phyloP scores from a whole-genome alignment of 2,888 invertebrate genomes.

The Perizoma flavofasciatum region DNA sequence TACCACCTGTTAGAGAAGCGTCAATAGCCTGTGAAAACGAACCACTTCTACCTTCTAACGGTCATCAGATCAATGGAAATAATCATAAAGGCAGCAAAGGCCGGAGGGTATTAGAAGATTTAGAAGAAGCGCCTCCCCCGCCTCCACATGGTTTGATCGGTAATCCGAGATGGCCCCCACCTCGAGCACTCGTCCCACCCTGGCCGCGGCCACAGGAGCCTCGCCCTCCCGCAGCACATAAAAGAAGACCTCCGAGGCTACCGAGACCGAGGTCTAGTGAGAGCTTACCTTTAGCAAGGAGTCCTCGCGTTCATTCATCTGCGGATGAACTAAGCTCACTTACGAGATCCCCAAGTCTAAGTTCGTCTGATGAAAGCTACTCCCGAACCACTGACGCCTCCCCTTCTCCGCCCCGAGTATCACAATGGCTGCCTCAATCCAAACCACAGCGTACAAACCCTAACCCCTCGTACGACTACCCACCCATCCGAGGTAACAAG shows the following conservation, averaged over 20 bases:
- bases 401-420: constrained; percentile 84
- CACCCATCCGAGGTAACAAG: constrained; percentile 80
- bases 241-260: constrained; percentile 74
- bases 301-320: constrained; percentile 88
- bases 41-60: constrained; percentile 79
- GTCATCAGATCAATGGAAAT: constrained; percentile 66
- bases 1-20: constrained; percentile 83
- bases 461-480: constrained; percentile 82
- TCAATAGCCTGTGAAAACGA: constrained; percentile 85
- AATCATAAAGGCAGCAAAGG: constrained; percentile 77
- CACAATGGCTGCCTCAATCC: constrained; percentile 78
- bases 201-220: constrained; percentile 85
- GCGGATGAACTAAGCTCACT: constrained; percentile 93
- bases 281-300: constrained; percentile 83
- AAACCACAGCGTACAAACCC: constrained; percentile 78
- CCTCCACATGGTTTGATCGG: constrained; percentile 79
- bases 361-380: constrained; percentile 93
- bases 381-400: constrained; percentile 90
- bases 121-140: constrained; percentile 82
- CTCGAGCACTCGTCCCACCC: constrained; percentile 82
- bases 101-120: constrained; percentile 65
- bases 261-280: constrained; percentile 88
- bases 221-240: constrained; percentile 67
- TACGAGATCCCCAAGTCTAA: constrained; percentile 91
- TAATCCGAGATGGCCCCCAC: constrained; percentile 77